Evolutionary conservation across 2,797 vertebrate species (phyloP), one percentile per base, ranked within the genome.

Genomic region (Mus minutoides): DNA sequence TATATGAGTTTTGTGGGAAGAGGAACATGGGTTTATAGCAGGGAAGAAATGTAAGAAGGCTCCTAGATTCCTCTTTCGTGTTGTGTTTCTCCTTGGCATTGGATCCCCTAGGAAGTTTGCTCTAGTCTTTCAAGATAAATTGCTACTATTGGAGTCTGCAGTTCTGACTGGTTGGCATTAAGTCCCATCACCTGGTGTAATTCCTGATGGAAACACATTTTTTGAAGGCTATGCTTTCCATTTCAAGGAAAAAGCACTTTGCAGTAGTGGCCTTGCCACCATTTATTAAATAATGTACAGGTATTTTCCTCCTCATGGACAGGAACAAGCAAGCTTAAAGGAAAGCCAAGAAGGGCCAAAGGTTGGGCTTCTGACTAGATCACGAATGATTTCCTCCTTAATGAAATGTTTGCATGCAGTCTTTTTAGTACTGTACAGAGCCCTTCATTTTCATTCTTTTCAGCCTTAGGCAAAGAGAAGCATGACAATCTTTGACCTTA

Each of bases 221-320:
- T 40, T 85, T 22, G 19, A 34, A 67, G 19, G 8, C 58, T 43
- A 99, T 99, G 98, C 99, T 99, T 98, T 99, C 99, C 0, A 99
- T 99, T 97, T 99, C 98, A 79, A 99, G 98, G 95, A 14, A 99
- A 99, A 99, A 96, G 99, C 98, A 94, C 99, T 99, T 98, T 99
- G 98, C 90, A 99, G 99, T 22, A 98, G 98, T 34, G 99, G 99
- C 86, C 99, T 99, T 40, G 98, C 98, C 99, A 99, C 99, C 95
- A 99, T 90, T 99, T 99, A 98, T 99, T 99, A 97, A 99, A 99
- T 29, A 99, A 99, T 88, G 98, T 99, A 99, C 99, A 99, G 54
- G 98, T 98, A 93, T 96, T 97, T 75, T 99, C 99, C 98, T 99
- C 99, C 96, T 99, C 99, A 58, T 99, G 96, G 43, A 99, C 99